Evolutionary conservation across 1,140 invertebrate species (phyloP), one percentile per base, ranked within the genome.

Genomic region (Megathymus violae): DNA sequence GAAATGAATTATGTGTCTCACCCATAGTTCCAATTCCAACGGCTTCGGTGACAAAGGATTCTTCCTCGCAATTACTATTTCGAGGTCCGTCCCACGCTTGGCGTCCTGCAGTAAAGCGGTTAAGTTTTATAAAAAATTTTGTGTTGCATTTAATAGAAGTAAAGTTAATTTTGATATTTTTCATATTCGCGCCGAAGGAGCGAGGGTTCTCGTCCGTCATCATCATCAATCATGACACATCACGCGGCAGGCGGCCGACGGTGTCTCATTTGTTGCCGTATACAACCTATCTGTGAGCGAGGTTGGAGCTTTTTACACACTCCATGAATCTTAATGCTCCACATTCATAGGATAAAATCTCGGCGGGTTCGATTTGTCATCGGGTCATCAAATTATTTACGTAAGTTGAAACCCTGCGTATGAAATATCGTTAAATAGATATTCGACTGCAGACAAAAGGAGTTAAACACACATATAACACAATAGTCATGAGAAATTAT

Each of bases 1-100:
- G 62, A 67, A 76, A n/a, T n/a, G n/a, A n/a, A n/a, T n/a, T n/a
- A 71, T 69, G 60, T 83, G 68, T 62, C 91, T 87, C 91, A 95
- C 95, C 94, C 95, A 95, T 69, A 97, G 88, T 91, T 97, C 96
- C 75, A 97, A 93, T 79, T 95, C 94, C 52, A 96, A 94, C 40
- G 95, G 94, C 76, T 96, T 96, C 58, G 94, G 93, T 69, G 94
- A 95, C 74, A 94, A 91, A 13, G 94, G 94, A 91, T 96, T 96
- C 69, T 96, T 96, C 76, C 94, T 93, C 0, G 95, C 96, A 36
- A 96, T 93, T 54, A 97, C 92, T 73, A 95, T 96, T 78, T 96
- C 96, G 60, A 97, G 89, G 85, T 96, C 96, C 11, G 94, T 95
- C 27, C 96, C 96, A 36, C 95, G 93, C 82, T 95, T 95, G 13